Conservation (phyloP, 2,113 vertebrate species). For the Chinchilla lanigera region DNA sequence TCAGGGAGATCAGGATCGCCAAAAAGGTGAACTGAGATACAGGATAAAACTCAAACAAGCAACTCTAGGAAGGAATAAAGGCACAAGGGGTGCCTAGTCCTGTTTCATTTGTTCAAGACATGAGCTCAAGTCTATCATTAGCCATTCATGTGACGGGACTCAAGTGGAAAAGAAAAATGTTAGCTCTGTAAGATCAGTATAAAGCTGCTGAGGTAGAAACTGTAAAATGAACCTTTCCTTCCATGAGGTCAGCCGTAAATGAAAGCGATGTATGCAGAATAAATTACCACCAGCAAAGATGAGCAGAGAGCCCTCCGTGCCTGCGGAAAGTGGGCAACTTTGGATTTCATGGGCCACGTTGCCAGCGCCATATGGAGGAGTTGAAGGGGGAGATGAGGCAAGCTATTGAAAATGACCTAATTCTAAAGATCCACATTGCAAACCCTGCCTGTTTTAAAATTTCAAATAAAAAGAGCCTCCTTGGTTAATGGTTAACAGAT, state of each 20-base stretch:
- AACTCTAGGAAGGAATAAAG: not conserved
- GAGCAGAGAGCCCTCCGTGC: not conserved
- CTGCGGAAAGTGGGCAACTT: not conserved
- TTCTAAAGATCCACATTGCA: constrained; percentile 45
- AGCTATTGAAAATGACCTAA: constrained; percentile 68
- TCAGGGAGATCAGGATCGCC: not conserved
- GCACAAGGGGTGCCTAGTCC: not conserved
- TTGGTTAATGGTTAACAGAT: constrained; percentile 83
- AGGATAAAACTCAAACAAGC: constrained; percentile 47
- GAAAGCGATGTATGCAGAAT: constrained; percentile 42
- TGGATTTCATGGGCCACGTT: not conserved
- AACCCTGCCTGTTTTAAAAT: constrained; percentile 76
- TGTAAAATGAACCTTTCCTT: constrained; percentile 64
- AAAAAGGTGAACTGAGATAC: not conserved
- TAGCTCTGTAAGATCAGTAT: not conserved
- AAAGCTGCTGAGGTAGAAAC: constrained; percentile 22
- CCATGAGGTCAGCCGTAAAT: not conserved
- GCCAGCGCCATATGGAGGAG: not conserved
- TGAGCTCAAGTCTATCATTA: not conserved
- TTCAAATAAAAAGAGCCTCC: constrained; percentile 80
- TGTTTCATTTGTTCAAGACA: not conserved
- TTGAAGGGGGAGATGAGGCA: constrained; percentile 34
- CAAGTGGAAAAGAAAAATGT: not conserved
- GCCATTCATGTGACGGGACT: not conserved
- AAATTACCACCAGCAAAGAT: not conserved